Evolutionary conservation across 2,797 vertebrate genomes (phyloP).

Genomic region (Chromis chromis): DNA sequence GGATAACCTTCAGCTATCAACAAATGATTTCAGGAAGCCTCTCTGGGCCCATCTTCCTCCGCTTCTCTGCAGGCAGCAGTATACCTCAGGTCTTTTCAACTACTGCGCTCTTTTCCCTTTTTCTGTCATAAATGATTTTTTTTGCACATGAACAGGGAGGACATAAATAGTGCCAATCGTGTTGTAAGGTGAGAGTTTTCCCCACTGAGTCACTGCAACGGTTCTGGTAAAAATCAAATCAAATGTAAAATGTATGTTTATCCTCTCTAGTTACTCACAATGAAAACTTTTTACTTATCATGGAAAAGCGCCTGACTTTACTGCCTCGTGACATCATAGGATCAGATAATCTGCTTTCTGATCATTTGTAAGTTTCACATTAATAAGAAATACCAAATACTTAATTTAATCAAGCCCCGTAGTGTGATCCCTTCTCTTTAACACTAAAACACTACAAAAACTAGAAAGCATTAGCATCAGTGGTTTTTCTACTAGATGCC

Average conservation of each 20-base stretch:
- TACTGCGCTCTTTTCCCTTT: neutral
- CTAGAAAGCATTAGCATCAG: too few relatives aligned
- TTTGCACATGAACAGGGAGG: neutral
- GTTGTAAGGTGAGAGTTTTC: neutral
- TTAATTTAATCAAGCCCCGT: neutral
- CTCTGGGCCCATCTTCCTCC: neutral
- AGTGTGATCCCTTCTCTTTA: too few relatives aligned
- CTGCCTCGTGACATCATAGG: neutral
- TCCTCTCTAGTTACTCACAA: neutral
- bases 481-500: too few relatives aligned
- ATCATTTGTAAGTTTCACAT: neutral
- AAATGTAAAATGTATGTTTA: neutral
- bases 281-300: neutral
- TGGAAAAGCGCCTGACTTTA: neutral
- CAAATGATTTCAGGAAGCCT: conserved; percentile 12
- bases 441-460: too few relatives aligned
- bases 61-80: neutral
- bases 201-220: neutral
- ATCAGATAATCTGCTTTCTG: neutral
- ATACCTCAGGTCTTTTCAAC: neutral
- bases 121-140: neutral
- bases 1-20: conserved; percentile 36
- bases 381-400: neutral
- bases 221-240: neutral
- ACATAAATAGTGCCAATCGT: neutral